Percentiles rank a stretch among this genome's conserved stretches.
phyloP scores from a whole-genome alignment of 2,797 vertebrate species.

The Artibeus lituratus region DNA sequence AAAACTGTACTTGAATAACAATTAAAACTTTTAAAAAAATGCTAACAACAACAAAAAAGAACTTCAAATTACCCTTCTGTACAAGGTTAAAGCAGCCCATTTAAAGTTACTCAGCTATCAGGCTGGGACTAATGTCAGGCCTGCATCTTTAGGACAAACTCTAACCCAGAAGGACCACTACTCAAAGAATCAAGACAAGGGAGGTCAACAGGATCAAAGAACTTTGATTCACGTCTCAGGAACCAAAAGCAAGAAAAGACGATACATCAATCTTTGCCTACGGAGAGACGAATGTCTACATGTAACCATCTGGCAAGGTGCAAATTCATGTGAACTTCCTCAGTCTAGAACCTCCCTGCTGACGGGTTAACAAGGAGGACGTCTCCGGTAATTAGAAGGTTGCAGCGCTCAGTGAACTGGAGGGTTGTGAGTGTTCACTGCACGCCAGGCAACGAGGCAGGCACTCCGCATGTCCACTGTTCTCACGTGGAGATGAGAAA shows the following conservation, averaged over 20 bases:
- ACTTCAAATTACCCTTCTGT: not conserved
- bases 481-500: not conserved
- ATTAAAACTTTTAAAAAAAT: no score
- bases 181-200: not conserved
- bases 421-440: not conserved
- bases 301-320: not conserved
- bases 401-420: not conserved
- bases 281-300: not conserved
- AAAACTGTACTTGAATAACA: no score
- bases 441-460: not conserved
- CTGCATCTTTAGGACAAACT: not conserved
- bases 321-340: not conserved
- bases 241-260: conserved; percentile 49
- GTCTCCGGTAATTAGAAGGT: not conserved
- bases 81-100: not conserved
- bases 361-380: not conserved
- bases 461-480: not conserved
- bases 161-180: not conserved
- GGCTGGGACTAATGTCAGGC: not conserved
- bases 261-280: conserved; percentile 10
- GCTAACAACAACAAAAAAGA: no score
- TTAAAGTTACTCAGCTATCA: not conserved
- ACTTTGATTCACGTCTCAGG: conserved; percentile 41
- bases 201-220: conserved; percentile 38
- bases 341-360: conserved; percentile 25